Base-by-base conservation (phyloP, 2,888 invertebrate genomes). In the Scaptodrosophila latifasciaeformis region DNA sequence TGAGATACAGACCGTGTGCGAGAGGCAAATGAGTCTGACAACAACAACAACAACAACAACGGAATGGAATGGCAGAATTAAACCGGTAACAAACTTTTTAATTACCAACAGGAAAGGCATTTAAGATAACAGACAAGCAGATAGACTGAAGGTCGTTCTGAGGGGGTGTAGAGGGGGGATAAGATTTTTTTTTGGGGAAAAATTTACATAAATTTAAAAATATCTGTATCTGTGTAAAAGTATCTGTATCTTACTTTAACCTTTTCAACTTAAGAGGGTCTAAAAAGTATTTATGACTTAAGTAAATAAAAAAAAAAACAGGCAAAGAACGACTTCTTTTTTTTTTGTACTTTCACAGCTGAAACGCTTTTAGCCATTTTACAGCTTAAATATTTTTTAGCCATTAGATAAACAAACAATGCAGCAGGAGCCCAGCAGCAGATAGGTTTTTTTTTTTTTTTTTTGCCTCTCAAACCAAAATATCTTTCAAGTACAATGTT, bases 401-500 rank as follows among this genome's bases (percentile, higher is more conserved):
- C 75, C 75, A 78, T 81, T 75, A 70, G 81, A 75, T 76, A 81
- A 74, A 81, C 79, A 76, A 78, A 67, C 76, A 49, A 34, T 7
- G 17, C 45, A 40, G 15, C 49, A 50, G 34, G 19, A 43, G n/a
- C 18, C 50, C 50, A 52, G 51, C 52, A 43, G 51, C 50, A 45
- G 51, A 17, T 35, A 24, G 17, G 35, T 64, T 59, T n/a, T n/a
- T n/a, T n/a, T n/a, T n/a, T n/a, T n/a, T n/a, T n/a, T n/a, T n/a
- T n/a, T n/a, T n/a, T n/a, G n/a, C n/a, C n/a, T n/a, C n/a, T n/a
- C n/a, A n/a, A n/a, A 70, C 67, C 49, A 79, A 79, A 76, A 81
- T 70, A 70, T 77, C 69, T 74, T 76, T 82, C 82, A 81, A 82
- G 82, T 81, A 82, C 81, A 81, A 81, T 81, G 81, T 81, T 81